A percentile compares a stretch with the other conserved stretches of the same genome.
Evolutionary conservation across 2,113 vertebrate species (phyloP).

Genomic region (Gobius niger): DNA sequence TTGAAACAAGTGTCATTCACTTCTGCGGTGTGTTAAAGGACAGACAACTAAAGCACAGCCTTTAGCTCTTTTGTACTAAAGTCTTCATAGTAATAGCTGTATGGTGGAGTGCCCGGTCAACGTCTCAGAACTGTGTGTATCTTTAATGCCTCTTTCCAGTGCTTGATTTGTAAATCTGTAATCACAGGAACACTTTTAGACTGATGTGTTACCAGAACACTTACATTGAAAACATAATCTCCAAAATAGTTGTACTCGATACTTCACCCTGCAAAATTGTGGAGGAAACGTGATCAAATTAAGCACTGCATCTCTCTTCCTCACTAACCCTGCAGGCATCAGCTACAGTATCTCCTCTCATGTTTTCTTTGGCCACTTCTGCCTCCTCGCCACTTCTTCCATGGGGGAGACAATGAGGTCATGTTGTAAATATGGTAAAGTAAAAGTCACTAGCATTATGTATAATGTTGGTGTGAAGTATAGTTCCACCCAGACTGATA

Average conservation of each 20-base stretch:
- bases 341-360: conserved; percentile 64
- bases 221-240: no score
- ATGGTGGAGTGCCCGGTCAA: conserved; percentile 76
- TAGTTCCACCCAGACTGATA: no score
- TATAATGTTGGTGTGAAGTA: no score
- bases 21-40: conserved; percentile 39
- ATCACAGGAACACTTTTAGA: no score
- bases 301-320: conserved; percentile 29
- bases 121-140: conserved; percentile 74
- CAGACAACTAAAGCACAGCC: not conserved
- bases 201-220: no score
- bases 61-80: conserved; percentile 18
- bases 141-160: conserved; percentile 37
- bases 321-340: conserved; percentile 58
- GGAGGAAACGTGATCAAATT: no score
- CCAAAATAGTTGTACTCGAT: no score
- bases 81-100: conserved; percentile 43
- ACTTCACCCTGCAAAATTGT: no score
- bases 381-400: conserved; percentile 62
- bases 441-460: conserved; percentile 29
- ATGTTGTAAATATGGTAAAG: conserved; percentile 65
- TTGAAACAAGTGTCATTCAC: conserved; percentile 71
- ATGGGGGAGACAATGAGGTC: conserved; percentile 65
- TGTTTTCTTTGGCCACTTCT: conserved; percentile 43
- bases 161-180: no score